These are phyloP conservation scores for Rhamnusium bicolor DNA, from an alignment of 2,888 invertebrate species.

Conservation along the genomic window DNA sequence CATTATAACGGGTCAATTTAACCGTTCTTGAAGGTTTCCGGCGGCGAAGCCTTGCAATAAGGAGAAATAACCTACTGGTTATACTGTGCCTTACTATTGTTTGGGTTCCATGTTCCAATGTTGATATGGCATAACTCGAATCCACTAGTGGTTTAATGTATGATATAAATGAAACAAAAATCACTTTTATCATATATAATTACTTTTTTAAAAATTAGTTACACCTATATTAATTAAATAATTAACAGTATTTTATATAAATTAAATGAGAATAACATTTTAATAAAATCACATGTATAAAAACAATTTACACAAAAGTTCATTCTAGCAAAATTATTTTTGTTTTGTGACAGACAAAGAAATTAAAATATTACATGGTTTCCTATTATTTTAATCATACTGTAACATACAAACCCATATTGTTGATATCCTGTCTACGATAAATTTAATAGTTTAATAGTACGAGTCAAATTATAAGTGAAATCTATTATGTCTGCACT, in stretches of 20 bases:
- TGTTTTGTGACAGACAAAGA: background rate
- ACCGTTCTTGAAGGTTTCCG: too few relatives aligned
- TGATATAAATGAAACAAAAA: conserved; percentile 5
- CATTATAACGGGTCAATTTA: too few relatives aligned
- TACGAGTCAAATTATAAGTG: too few relatives aligned
- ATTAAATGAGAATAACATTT: conserved; percentile 36
- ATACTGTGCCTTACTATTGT: too few relatives aligned
- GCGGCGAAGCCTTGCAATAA: too few relatives aligned
- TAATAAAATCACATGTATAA: conserved; percentile 36
- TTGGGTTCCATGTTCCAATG: too few relatives aligned
- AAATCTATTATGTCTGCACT: background rate
- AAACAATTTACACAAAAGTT: conserved; percentile 32
- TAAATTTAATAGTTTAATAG: too few relatives aligned
- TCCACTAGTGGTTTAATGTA: too few relatives aligned
- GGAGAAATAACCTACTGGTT: too few relatives aligned
- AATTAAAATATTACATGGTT: background rate
- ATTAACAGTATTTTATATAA: conserved; percentile 38
- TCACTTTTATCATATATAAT: conserved; percentile 14
- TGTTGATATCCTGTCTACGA: too few relatives aligned
- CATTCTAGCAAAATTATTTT: conserved; percentile 19
- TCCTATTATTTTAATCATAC: background rate
- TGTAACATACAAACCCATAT: background rate
- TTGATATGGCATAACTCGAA: too few relatives aligned
- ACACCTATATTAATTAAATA: conserved; percentile 42
- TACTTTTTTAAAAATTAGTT: conserved; percentile 37